These are phyloP conservation scores for Poecilia velifera DNA, from an alignment of 2,797 vertebrate species.

Conservation along the genomic window DNA sequence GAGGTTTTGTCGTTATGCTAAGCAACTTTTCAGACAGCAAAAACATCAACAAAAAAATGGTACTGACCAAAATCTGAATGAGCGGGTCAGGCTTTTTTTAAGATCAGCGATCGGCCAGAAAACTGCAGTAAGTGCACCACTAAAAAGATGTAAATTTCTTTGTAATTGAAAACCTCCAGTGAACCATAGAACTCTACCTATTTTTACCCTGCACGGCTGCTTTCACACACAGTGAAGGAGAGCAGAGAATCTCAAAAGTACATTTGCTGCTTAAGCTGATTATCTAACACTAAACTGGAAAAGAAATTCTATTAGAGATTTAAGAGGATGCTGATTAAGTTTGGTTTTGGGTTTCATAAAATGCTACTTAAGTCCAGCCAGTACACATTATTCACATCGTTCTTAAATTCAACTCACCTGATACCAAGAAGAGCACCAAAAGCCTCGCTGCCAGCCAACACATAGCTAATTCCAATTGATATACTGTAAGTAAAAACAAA, in stretches of 20 bases:
- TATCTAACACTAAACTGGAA: constrained; percentile 10
- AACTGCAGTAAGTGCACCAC: neutral
- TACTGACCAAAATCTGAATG: neutral
- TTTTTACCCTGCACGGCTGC: neutral
- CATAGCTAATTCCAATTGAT: constrained; percentile 79
- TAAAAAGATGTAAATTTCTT: neutral
- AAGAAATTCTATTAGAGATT: neutral
- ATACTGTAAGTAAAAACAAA: constrained; percentile 59
- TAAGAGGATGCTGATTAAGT: constrained; percentile 5
- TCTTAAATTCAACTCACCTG: constrained; percentile 63
- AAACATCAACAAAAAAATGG: neutral
- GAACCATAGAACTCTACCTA: neutral
- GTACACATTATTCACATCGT: neutral
- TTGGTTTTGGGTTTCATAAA: constrained; percentile 17
- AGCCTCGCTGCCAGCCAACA: constrained; percentile 79
- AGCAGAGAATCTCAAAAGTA: neutral
- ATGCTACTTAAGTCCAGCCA: neutral
- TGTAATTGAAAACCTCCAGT: neutral
- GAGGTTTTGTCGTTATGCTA: neutral
- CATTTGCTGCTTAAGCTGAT: constrained; percentile 6
- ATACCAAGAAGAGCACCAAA: constrained; percentile 74
- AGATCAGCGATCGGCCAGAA: neutral
- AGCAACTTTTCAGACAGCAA: neutral
- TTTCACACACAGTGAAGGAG: neutral
- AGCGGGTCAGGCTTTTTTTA: neutral